Conservation (phyloP, 1,140 invertebrate genomes). For the Drosophila kikkawai region DNA sequence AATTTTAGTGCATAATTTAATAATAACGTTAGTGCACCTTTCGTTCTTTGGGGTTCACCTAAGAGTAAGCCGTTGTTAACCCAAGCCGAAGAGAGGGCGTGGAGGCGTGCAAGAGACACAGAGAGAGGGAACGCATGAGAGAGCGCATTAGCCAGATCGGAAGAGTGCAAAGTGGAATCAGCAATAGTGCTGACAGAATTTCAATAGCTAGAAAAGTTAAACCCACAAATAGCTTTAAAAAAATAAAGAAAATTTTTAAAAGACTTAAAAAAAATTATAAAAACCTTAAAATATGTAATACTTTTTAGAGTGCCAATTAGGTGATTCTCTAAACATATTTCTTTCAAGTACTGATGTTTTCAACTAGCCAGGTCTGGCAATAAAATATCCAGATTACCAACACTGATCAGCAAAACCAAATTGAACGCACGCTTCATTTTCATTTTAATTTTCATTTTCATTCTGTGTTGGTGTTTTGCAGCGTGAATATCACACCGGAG, state of each 20-base stretch:
- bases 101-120: background rate
- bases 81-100: background rate
- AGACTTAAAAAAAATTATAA: background rate
- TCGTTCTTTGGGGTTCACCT: background rate
- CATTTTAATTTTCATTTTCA: conserved; percentile 17
- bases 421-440: conserved; percentile 9
- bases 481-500: conserved; percentile 3
- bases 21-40: background rate
- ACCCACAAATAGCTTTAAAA: background rate
- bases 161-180: background rate
- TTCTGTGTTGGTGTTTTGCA: conserved; percentile 1
- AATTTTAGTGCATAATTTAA: too few relatives aligned
- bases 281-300: background rate
- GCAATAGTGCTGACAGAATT: background rate
- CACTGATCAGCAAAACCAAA: conserved; percentile 5
- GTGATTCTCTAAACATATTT: background rate
- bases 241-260: background rate
- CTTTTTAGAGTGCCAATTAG: background rate
- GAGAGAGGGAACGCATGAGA: background rate
- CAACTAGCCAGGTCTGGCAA: background rate
- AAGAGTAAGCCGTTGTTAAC: conserved; percentile 4
- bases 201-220: background rate
- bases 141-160: conserved; percentile 5
- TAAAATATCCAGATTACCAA: background rate
- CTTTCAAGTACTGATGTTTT: background rate